Percentiles rank a stretch among this genome's conserved stretches.
Conservation (phyloP, 2,113 vertebrate genomes). For the Callithrix jacchus region DNA sequence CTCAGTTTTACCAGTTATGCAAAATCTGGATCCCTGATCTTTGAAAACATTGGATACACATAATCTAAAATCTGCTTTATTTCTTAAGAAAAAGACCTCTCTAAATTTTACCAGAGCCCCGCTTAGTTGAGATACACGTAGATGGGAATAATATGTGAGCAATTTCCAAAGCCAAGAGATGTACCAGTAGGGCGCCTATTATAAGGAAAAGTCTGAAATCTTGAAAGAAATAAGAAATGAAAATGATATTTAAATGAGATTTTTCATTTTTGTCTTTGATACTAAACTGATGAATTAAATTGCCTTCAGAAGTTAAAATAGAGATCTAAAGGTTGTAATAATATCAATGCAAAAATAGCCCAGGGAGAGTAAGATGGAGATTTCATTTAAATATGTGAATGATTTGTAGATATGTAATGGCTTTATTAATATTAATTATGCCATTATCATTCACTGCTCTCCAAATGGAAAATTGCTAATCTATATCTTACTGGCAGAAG, state of each 20-base stretch:
- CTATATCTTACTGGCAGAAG: background rate
- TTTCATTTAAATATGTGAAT: constrained; percentile 49
- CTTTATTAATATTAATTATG: constrained; percentile 70
- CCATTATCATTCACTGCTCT: constrained; percentile 35
- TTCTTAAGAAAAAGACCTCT: background rate
- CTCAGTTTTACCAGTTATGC: too few relatives aligned
- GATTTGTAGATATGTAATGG: constrained; percentile 21
- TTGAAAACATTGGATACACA: too few relatives aligned
- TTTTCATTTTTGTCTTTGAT: constrained; percentile 57
- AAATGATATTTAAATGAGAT: constrained; percentile 44
- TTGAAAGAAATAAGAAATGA: constrained; percentile 34
- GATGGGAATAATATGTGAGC: background rate
- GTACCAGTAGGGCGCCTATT: background rate
- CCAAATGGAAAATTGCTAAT: background rate
- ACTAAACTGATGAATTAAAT: constrained; percentile 53
- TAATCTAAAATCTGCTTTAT: background rate
- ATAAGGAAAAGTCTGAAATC: background rate
- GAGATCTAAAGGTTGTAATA: constrained; percentile 67
- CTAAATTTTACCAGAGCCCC: background rate
- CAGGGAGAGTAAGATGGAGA: constrained; percentile 38
- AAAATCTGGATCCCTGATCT: too few relatives aligned
- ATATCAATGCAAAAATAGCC: constrained; percentile 34
- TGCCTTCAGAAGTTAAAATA: constrained; percentile 67
- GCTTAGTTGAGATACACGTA: background rate
- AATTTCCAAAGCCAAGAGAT: background rate